These are phyloP conservation scores for Phataginus tricuspis DNA, from an alignment of 2,797 vertebrate species.

Conservation along the genomic window DNA sequence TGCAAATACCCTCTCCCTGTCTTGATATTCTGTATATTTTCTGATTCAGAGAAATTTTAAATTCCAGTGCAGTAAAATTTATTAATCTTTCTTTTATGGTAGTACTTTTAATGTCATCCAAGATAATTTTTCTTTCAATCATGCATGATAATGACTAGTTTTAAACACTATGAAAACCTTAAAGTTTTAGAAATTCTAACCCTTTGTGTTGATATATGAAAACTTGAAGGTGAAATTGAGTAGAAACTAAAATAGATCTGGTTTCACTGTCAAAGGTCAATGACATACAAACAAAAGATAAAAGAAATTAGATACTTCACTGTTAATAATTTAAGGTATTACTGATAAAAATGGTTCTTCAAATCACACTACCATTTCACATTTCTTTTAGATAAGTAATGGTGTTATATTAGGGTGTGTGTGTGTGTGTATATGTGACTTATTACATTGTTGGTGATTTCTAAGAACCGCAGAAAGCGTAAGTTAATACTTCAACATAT, in stretches of 20 bases:
- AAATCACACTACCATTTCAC: slow-evolving; percentile 10
- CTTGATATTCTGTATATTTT: neutral
- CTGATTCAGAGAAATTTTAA: slow-evolving; percentile 30
- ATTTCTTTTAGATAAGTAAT: slow-evolving; percentile 36
- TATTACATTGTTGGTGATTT: neutral
- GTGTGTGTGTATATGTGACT: neutral
- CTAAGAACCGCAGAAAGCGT: slow-evolving; percentile 16
- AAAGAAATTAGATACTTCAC: slow-evolving; percentile 38
- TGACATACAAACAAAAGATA: slow-evolving; percentile 56
- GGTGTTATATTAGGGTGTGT: neutral
- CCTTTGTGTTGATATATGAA: slow-evolving; percentile 40
- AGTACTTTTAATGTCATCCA: neutral
- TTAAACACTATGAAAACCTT: slow-evolving; percentile 54
- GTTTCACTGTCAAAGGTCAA: slow-evolving; percentile 52
- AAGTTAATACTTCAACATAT: slow-evolving; percentile 3
- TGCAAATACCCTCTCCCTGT: slow-evolving; percentile 9
- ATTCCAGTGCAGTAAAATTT: slow-evolving; percentile 21
- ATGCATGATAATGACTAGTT: slow-evolving; percentile 1
- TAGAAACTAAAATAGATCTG: slow-evolving; percentile 36
- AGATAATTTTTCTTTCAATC: neutral
- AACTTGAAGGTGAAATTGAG: slow-evolving; percentile 42
- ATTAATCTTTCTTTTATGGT: slow-evolving; percentile 2
- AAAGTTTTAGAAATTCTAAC: slow-evolving; percentile 27
- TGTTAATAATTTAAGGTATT: slow-evolving; percentile 49
- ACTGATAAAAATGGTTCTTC: slow-evolving; percentile 20